Conservation (phyloP, 64 coral and sea anemone species). For the Porites australiensis region DNA sequence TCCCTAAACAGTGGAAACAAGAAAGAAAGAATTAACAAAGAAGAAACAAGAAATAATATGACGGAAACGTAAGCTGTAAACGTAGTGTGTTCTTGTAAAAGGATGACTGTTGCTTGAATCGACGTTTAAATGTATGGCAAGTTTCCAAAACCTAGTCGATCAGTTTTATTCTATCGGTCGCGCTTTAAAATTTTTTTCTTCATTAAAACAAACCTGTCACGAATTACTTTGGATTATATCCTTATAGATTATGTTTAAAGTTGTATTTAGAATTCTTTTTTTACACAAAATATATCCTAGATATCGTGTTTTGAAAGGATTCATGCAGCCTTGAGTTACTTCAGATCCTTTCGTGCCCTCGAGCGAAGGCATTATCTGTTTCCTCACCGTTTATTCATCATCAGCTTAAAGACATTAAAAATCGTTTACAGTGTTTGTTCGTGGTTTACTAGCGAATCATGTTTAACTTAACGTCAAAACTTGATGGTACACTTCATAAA, state of each 20-base stretch:
- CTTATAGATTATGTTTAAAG: no score
- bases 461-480: constrained; percentile 23
- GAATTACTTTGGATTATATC: no score
- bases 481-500: not conserved
- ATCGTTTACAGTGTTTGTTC: not conserved
- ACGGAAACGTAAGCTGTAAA: no score
- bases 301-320: not conserved
- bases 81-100: no score
- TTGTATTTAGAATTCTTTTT: no score
- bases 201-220: not conserved
- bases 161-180: not conserved
- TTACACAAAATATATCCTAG: no score
- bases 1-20: not conserved
- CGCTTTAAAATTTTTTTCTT: not conserved
- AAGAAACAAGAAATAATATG: not conserved
- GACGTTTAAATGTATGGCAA: not conserved
- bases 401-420: not conserved
- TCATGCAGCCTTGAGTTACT: no score
- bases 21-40: not conserved
- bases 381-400: not conserved
- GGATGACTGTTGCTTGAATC: not conserved
- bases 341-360: no score
- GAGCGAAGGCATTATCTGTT: not conserved
- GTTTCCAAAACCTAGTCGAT: not conserved
- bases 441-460: not conserved